Evolutionary conservation across 1,140 invertebrate genomes (phyloP), one percentile per base, ranked within the genome.

Genomic region (Aphelinus atriplicis): DNA sequence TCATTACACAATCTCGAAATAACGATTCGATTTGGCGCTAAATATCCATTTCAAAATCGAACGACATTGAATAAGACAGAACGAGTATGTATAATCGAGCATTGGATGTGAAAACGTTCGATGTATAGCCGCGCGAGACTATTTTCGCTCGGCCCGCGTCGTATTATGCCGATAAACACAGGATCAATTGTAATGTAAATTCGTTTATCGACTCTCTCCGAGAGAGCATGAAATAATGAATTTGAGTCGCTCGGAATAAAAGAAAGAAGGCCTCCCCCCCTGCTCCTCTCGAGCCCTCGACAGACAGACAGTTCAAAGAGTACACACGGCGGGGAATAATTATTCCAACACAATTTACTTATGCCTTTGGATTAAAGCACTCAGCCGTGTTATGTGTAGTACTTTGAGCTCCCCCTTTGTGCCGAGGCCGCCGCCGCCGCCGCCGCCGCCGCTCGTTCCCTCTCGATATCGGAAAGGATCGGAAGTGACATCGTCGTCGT

Each of bases 331-430:
- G 66, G 51, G 51, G 51, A 69, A 75, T 75, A 75, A 75, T 75
- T 75, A 75, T 75, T 57, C 65, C 45, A 75, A 64, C 26, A 63
- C 66, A 75, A 69, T 75, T 75, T 75, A 57, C 66, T 56, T 58
- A 55, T 63, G 66, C 66, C 64, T 55, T 57, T 26, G 73, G 73
- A 75, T 75, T 75, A 75, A 75, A 64, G 65, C 66, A 74, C 72
- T 74, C 72, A 62, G 65, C 7, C 72, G 64, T 68, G 58, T 51
- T 63, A 48, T 26, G 63, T 55, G 61, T 55, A 64, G 60, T 63
- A 64, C 60, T 68, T 56, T 68, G 45, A 73, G 45, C 51, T 4
- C n/a, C 51, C 62, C 60, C 71, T 72, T 64, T 65, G 71, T 72
- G 60, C 60, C 10, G 50, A n/a, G 51, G 45, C 56, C 26, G 26